Percentiles rank a stretch among this genome's conserved stretches.
Evolutionary conservation across 2,113 vertebrate species (phyloP).

Genomic region (Onychorhynchus coronatus): DNA sequence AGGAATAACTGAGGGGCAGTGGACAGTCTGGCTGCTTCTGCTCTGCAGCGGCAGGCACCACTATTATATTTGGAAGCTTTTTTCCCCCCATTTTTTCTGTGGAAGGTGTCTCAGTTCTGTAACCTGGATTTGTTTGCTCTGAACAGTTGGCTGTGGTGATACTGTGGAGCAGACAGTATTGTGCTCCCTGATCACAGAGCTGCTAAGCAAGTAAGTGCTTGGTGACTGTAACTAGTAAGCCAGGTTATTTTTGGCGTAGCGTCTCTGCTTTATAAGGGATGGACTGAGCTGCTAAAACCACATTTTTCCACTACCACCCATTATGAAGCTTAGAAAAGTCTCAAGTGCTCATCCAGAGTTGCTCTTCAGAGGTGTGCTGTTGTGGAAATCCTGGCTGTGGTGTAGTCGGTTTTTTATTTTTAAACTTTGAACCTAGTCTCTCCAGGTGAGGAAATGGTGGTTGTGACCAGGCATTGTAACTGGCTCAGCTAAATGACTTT

Average conservation of each 20-base stretch:
- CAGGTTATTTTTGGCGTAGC: neutral
- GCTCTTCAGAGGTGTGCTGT: neutral
- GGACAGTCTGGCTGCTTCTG: neutral
- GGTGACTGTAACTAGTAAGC: neutral
- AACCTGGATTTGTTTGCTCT: neutral
- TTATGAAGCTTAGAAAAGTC: neutral
- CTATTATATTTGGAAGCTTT: neutral
- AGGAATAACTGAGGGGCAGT: neutral
- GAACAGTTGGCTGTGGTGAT: neutral
- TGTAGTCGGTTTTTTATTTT: neutral
- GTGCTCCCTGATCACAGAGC: neutral
- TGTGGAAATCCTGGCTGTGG: neutral
- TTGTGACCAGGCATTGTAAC: neutral
- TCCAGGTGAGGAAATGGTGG: neutral
- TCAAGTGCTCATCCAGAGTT: neutral
- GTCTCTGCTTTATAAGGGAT: neutral
- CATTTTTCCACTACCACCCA: neutral
- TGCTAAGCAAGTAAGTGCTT: neutral
- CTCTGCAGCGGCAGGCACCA: neutral
- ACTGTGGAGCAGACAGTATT: neutral
- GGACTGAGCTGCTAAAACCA: neutral
- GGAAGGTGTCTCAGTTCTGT: neutral
- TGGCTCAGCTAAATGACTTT: neutral
- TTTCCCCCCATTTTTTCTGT: neutral
- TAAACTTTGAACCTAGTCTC: neutral